A percentile compares a stretch with the other conserved stretches of the same genome.
These are phyloP conservation scores for Ciconia stormi DNA, from an alignment of 2,113 vertebrate species.

Conservation along the genomic window DNA sequence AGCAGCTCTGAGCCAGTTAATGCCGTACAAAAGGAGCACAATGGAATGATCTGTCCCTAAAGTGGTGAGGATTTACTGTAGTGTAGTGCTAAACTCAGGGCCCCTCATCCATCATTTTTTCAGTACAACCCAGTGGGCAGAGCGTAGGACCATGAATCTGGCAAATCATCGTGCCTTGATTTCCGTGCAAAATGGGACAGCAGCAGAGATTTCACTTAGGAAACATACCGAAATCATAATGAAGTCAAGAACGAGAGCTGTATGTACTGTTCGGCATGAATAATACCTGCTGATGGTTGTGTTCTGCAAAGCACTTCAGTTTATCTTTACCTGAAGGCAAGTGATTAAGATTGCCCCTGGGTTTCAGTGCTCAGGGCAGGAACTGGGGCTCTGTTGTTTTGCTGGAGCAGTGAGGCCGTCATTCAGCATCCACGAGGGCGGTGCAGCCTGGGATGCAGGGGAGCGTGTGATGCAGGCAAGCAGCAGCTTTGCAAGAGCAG, in stretches of 20 bases:
- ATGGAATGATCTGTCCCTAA: not conserved
- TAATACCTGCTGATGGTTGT: not conserved
- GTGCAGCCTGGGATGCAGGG: not conserved
- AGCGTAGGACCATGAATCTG: not conserved
- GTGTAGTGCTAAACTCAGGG: not conserved
- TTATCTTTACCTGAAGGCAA: not conserved
- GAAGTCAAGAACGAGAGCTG: not conserved
- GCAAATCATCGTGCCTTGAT: not conserved
- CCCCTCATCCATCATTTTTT: not conserved
- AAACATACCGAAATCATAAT: accelerated
- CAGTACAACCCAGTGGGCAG: not conserved
- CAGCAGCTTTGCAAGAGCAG: not conserved
- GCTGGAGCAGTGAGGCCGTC: not conserved
- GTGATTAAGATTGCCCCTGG: not conserved
- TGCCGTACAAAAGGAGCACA: not conserved
- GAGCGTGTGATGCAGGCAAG: not conserved
- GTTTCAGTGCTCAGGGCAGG: not conserved
- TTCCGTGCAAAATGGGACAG: not conserved
- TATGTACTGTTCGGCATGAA: not conserved
- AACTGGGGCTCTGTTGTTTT: not conserved
- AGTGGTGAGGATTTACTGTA: not conserved
- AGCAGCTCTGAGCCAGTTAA: not conserved
- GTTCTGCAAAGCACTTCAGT: not conserved
- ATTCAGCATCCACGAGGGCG: not conserved
- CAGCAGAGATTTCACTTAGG: not conserved